Evolutionary conservation across 2,113 vertebrate genomes (phyloP).

Genomic region (Chionis minor): DNA sequence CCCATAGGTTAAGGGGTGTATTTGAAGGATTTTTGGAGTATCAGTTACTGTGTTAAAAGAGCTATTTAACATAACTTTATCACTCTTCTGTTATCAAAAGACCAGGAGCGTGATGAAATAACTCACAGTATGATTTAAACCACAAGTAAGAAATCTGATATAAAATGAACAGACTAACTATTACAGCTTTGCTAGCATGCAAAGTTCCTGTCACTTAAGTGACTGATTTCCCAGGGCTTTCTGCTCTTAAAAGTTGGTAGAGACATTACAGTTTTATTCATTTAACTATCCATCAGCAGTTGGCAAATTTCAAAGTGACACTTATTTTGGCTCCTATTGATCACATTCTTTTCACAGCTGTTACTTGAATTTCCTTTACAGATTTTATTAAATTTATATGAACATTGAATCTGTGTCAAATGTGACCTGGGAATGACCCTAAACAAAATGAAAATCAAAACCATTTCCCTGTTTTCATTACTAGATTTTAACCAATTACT

Average conservation of each 20-base stretch:
- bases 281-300: slow-evolving; percentile 60
- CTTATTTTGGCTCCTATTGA: slow-evolving; percentile 66
- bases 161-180: slow-evolving; percentile 20
- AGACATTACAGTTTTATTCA: slow-evolving; percentile 30
- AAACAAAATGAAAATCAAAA: slow-evolving; percentile 71
- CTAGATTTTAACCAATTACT: slow-evolving; percentile 68
- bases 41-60: neutral
- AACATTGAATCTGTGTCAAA: slow-evolving; percentile 71
- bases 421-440: slow-evolving; percentile 62
- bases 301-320: slow-evolving; percentile 67
- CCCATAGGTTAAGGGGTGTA: neutral
- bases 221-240: slow-evolving; percentile 43
- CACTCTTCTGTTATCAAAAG: neutral
- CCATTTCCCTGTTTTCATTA: slow-evolving; percentile 61
- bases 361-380: slow-evolving; percentile 69
- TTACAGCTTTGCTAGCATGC: neutral
- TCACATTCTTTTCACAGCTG: slow-evolving; percentile 65
- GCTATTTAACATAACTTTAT: slow-evolving; percentile 22
- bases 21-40: slow-evolving; percentile 1
- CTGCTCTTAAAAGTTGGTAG: slow-evolving; percentile 48
- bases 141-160: neutral
- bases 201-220: slow-evolving; percentile 17
- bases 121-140: slow-evolving; percentile 13
- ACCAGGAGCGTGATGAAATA: slow-evolving; percentile 16
- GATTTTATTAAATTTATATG: slow-evolving; percentile 76